These are phyloP conservation scores for Kuschelorhynchus macadamiae DNA, from an alignment of 2,888 invertebrate genomes.

Conservation along the genomic window DNA sequence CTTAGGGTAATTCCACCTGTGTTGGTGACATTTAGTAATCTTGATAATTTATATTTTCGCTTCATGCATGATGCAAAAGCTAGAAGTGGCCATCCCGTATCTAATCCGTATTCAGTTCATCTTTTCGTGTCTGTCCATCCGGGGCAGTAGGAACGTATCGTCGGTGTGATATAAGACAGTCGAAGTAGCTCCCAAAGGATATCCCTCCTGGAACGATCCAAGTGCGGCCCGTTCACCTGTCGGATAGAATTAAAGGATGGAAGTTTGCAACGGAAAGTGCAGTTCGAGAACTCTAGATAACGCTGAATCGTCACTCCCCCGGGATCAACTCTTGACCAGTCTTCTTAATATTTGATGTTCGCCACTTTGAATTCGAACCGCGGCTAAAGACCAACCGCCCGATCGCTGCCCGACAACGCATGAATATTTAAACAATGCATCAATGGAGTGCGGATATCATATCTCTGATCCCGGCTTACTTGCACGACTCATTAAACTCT, in stretches of 20 bases:
- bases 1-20: slow-evolving; percentile 61
- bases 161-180: slow-evolving; percentile 65
- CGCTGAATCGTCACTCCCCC: slow-evolving; percentile 62
- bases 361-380: slow-evolving; percentile 56
- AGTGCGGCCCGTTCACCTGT: slow-evolving; percentile 70
- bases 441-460: slow-evolving; percentile 62
- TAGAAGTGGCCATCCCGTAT: slow-evolving; percentile 71
- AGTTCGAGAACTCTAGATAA: slow-evolving; percentile 66
- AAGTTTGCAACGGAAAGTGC: slow-evolving; percentile 64
- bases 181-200: slow-evolving; percentile 64
- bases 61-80: slow-evolving; percentile 71
- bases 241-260: slow-evolving; percentile 74
- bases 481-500: slow-evolving; percentile 71
- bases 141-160: slow-evolving; percentile 45
- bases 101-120: slow-evolving; percentile 69
- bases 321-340: slow-evolving; percentile 63
- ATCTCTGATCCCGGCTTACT: slow-evolving; percentile 70
- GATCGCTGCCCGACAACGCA: slow-evolving; percentile 58
- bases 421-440: slow-evolving; percentile 68
- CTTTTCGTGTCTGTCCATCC: slow-evolving; percentile 59
- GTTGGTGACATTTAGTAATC: slow-evolving; percentile 61
- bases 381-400: slow-evolving; percentile 59
- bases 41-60: slow-evolving; percentile 62
- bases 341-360: slow-evolving; percentile 67
- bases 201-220: slow-evolving; percentile 57